These are phyloP conservation scores for Dryadula phaetusa DNA, from an alignment of 2,888 invertebrate genomes.

Conservation along the genomic window DNA sequence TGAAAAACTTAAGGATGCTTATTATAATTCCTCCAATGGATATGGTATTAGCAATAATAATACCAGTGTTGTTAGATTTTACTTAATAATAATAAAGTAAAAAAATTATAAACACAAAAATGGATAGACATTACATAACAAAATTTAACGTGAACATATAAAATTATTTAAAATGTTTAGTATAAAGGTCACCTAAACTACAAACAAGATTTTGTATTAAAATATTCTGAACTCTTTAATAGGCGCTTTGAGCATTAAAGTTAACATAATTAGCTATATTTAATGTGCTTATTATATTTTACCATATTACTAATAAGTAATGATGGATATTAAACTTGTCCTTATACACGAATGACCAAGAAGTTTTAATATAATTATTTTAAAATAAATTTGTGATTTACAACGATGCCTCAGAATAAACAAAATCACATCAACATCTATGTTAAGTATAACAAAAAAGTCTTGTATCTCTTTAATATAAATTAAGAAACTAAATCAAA, in stretches of 20 bases:
- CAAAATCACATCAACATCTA: background rate
- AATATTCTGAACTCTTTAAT: background rate
- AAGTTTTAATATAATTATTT: background rate
- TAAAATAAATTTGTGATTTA: background rate
- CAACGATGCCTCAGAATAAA: background rate
- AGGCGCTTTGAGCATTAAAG: background rate
- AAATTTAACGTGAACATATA: background rate
- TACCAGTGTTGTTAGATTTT: background rate
- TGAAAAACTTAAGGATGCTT: background rate
- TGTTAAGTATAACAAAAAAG: background rate
- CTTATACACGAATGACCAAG: background rate
- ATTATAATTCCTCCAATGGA: conserved; percentile 16
- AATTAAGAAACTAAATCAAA: background rate
- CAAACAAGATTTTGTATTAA: background rate
- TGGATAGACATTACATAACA: conserved; percentile 10
- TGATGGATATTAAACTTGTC: too few relatives aligned
- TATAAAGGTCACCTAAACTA: conserved; percentile 1
- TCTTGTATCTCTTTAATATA: background rate
- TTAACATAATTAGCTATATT: background rate
- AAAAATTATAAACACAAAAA: conserved; percentile 12
- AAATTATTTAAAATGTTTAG: background rate
- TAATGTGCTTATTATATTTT: background rate
- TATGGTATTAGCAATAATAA: background rate
- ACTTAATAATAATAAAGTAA: background rate
- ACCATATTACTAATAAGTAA: background rate